Percentiles rank a stretch among this genome's conserved stretches.
These are phyloP conservation scores for Trachelus iudaicus DNA, from an alignment of 2,888 invertebrate species.

Conservation along the genomic window DNA sequence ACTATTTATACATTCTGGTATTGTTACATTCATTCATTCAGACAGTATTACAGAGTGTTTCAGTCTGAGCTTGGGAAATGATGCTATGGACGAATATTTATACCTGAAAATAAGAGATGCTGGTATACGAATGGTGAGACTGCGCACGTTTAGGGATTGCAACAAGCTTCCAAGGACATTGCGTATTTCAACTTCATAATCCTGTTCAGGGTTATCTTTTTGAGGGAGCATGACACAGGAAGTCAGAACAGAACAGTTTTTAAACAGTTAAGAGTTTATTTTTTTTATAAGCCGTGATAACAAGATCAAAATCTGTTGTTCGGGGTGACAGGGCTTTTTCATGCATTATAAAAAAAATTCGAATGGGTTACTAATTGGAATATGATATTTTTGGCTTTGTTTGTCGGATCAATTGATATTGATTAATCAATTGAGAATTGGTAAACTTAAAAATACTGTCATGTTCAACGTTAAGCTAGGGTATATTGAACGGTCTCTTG, in stretches of 20 bases:
- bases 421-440: not conserved
- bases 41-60: not conserved
- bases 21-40: not conserved
- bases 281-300: not conserved
- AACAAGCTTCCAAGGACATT: not conserved
- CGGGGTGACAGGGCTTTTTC: not conserved
- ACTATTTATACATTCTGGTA: not conserved
- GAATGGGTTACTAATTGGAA: not conserved
- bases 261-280: not conserved
- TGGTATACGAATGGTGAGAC: not conserved
- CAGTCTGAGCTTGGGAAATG: not conserved
- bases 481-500: not conserved
- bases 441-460: not conserved
- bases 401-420: not conserved
- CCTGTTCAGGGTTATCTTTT: not conserved
- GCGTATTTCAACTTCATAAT: not conserved
- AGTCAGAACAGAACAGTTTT: too few species aligned
- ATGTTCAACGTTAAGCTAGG: not conserved
- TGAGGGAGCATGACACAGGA: not conserved
- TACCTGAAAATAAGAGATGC: not conserved
- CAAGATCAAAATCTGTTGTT: not conserved
- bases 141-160: not conserved
- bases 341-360: not conserved
- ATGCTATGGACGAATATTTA: not conserved
- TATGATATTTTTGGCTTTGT: not conserved